phyloP scores from a whole-genome alignment of 2,797 vertebrate species.

The Sus cebifrons region DNA sequence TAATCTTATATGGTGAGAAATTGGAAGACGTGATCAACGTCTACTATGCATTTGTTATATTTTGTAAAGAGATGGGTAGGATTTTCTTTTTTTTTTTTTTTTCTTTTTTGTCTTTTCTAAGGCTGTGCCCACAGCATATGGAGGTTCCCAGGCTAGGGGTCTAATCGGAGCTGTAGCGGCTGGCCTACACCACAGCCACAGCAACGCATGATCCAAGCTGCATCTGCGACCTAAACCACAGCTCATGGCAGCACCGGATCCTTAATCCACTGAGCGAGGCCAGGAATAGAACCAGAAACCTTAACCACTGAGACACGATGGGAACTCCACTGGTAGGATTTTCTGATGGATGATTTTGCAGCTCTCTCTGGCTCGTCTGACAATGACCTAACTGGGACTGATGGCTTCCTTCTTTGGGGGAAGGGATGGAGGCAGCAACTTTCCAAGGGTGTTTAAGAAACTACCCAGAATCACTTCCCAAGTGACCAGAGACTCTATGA shows the following conservation, averaged over 20 bases:
- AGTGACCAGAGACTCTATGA: neutral
- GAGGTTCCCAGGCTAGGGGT: too few relatives aligned
- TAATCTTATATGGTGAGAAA: neutral
- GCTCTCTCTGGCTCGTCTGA: neutral
- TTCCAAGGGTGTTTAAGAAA: neutral
- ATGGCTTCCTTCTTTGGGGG: neutral
- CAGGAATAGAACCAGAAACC: too few relatives aligned
- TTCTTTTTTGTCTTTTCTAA: too few relatives aligned
- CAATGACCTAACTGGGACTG: neutral
- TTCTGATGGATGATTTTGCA: neutral
- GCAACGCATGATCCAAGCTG: too few relatives aligned
- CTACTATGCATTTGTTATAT: neutral
- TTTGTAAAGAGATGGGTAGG: neutral
- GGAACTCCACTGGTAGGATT: neutral
- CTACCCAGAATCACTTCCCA: neutral
- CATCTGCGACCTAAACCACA: too few relatives aligned
- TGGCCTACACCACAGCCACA: too few relatives aligned
- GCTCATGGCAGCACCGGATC: too few relatives aligned
- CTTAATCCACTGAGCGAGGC: too few relatives aligned
- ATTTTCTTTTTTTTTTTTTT: conserved; percentile 28
- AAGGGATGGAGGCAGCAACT: neutral
- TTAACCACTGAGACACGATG: too few relatives aligned
- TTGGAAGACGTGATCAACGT: neutral
- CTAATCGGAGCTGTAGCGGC: too few relatives aligned
- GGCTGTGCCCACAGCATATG: too few relatives aligned